A percentile compares a stretch with the other conserved stretches of the same genome.
Conservation (phyloP, 2,888 invertebrate species). For the Drosophila antonietae region DNA sequence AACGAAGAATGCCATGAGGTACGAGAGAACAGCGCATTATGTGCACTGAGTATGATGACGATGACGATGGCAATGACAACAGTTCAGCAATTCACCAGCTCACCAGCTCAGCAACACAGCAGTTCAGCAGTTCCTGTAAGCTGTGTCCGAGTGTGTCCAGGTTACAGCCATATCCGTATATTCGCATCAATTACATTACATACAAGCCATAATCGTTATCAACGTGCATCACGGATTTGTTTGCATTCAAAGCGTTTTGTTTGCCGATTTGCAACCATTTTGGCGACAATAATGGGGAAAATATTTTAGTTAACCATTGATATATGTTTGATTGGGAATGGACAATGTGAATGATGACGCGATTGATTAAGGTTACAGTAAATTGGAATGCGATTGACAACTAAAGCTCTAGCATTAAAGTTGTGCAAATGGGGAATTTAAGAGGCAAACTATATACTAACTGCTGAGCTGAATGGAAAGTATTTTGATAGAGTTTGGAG, state of each 20-base stretch:
- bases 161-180: slow-evolving; percentile 12
- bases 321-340: not conserved
- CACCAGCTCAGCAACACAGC: slow-evolving; percentile 13
- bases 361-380: not conserved
- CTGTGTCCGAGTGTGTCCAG: slow-evolving; percentile 8
- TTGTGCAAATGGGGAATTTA: not conserved
- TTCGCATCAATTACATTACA: slow-evolving; percentile 41
- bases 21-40: slow-evolving; percentile 50
- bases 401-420: not conserved
- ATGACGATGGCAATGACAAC: slow-evolving; percentile 27
- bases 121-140: slow-evolving; percentile 17
- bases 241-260: slow-evolving; percentile 67
- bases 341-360: not conserved
- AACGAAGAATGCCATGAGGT: slow-evolving; percentile 73
- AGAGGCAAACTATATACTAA: too few species aligned
- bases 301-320: slow-evolving; percentile 3
- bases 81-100: slow-evolving; percentile 10
- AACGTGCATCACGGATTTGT: slow-evolving; percentile 68
- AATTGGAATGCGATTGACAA: not conserved
- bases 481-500: too few species aligned
- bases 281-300: not conserved
- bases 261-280: slow-evolving; percentile 62
- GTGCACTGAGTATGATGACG: slow-evolving; percentile 32
- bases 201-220: slow-evolving; percentile 67
- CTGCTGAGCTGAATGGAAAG: too few species aligned